These are phyloP conservation scores for Rhodeus uyekii DNA, from an alignment of 2,797 vertebrate species.

Conservation along the genomic window DNA sequence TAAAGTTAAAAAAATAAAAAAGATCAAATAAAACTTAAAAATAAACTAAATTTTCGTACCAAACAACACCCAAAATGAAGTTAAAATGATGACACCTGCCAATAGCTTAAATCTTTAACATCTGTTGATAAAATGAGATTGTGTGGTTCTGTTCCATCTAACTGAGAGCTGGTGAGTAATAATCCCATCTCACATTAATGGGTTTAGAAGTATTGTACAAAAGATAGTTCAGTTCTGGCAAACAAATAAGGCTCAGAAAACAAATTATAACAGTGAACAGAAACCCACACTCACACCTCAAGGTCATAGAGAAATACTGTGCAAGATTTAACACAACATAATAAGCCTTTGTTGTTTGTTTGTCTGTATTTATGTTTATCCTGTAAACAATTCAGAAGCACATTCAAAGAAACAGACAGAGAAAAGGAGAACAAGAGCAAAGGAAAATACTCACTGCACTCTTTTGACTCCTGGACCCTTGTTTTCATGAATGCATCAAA, in stretches of 20 bases:
- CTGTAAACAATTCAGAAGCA: not conserved
- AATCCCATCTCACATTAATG: slow-evolving; percentile 7
- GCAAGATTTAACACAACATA: not conserved
- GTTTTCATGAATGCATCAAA: slow-evolving; percentile 64
- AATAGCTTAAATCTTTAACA: not conserved
- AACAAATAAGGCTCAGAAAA: not conserved
- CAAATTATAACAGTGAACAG: not conserved
- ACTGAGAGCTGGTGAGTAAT: not conserved
- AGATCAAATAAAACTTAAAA: not conserved
- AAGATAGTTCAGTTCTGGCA: not conserved
- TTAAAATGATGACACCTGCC: not conserved
- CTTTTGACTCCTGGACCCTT: slow-evolving; percentile 59
- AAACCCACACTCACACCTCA: not conserved
- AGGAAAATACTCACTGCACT: slow-evolving; percentile 58
- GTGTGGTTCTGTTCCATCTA: not conserved
- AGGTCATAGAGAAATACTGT: not conserved
- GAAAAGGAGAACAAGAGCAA: not conserved
- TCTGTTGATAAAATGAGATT: not conserved
- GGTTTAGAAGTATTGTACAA: not conserved
- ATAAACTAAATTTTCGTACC: not conserved
- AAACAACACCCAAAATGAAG: not conserved
- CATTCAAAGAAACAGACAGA: not conserved
- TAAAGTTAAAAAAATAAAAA: not conserved
- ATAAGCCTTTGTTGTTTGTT: not conserved
- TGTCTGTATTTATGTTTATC: not conserved